Conservation (phyloP, 2,797 vertebrate genomes). For the Gorsachius magnificus region DNA sequence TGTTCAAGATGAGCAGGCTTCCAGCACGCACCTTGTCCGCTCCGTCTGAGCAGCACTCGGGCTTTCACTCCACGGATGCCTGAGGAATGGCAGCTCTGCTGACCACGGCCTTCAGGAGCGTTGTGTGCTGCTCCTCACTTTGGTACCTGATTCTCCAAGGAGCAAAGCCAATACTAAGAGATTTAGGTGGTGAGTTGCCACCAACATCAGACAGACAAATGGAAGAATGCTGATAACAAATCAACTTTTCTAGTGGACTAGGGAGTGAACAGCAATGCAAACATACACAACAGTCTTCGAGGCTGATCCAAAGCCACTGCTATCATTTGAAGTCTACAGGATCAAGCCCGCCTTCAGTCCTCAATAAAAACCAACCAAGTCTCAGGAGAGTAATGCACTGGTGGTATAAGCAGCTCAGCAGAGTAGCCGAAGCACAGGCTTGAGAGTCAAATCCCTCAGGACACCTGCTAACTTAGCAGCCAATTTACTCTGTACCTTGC, state of each 20-base stretch:
- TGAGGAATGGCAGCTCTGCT: not conserved
- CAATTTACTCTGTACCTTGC: not conserved
- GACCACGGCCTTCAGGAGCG: fast-evolving
- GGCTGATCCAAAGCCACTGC: not conserved
- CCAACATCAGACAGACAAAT: not conserved
- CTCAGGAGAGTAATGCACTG: fast-evolving
- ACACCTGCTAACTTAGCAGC: not conserved
- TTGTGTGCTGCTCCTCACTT: not conserved
- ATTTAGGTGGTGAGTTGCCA: not conserved
- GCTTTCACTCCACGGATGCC: not conserved
- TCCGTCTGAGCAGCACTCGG: not conserved
- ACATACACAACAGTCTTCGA: not conserved
- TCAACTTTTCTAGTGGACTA: not conserved
- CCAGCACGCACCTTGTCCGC: too few species aligned
- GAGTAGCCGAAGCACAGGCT: not conserved
- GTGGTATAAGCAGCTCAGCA: not conserved
- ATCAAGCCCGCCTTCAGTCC: not conserved
- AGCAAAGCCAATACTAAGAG: not conserved
- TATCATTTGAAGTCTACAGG: not conserved
- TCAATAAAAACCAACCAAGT: not conserved
- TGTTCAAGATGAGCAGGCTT: not conserved
- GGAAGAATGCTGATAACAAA: not conserved
- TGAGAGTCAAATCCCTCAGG: not conserved
- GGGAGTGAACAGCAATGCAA: not conserved
- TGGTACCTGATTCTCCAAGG: not conserved